Evolutionary conservation across 1,140 invertebrate genomes (phyloP), one percentile per base, ranked within the genome.

Genomic region (Diorhabda carinulata): DNA sequence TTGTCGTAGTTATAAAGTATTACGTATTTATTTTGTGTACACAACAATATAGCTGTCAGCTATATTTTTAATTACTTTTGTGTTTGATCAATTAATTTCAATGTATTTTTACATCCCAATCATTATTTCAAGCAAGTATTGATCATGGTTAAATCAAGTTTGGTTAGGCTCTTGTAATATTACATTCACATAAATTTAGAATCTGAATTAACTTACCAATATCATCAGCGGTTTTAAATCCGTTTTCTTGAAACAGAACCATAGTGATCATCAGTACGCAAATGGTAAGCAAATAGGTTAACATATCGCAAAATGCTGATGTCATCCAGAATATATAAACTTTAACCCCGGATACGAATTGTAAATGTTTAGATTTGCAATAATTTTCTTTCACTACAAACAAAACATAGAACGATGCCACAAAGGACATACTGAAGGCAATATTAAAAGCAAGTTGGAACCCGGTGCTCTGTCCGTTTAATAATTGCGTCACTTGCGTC

Each of bases 281-380:
- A 40, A 83, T 80, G 0, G 87, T 86, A 2, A 87, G 61, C 5
- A 88, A 75, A 65, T 90, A 85, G 61, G 89, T 91, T 42, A 89
- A 78, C 75, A 87, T 85, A 78, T 95, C 92, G 88, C 91, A 94
- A 0, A 90, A 57, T 40, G 90, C 87, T 2, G 88, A 87, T 1
- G 88, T 83, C 2, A 86, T 62, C 93, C 92, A 94, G 80, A 90
- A 90, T 2, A 87, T 86, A 10, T 86, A 81, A 0, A 90, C 86
- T 57, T 88, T 86, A 0, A 91, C 89, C 3, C 93, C 93, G 58
- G 91, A 91, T 40, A 94, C 91, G 85, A 80, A 86, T 78, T 90
- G 88, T 25, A 90, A 78, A 77, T 90, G 89, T 77, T 90, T 90
- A 3, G 87, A 85, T 75, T 86, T 84, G 68, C 82, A 75, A 72